phyloP scores from a whole-genome alignment of 2,888 invertebrate species.

The Drosophila falleni region DNA sequence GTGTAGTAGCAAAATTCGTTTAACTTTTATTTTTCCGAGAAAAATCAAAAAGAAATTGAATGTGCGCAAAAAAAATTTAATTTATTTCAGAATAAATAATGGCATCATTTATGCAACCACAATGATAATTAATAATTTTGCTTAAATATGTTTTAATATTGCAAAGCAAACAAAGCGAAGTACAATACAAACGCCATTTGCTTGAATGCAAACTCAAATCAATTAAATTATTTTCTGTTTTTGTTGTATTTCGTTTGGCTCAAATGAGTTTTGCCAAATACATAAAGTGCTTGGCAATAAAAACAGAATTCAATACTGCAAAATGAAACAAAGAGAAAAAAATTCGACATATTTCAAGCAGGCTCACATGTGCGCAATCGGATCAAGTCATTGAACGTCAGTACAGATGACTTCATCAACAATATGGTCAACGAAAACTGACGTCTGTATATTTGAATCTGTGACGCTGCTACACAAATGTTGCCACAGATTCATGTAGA shows the following conservation, averaged over 20 bases:
- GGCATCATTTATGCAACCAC: slow-evolving; percentile 32
- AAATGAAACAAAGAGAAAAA: slow-evolving; percentile 7
- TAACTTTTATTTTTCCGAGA: neutral
- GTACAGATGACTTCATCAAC: slow-evolving; percentile 66
- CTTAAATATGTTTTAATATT: slow-evolving; percentile 7
- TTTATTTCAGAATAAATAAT: slow-evolving; percentile 34
- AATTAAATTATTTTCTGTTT: slow-evolving; percentile 1
- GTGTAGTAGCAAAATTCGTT: neutral
- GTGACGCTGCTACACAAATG: slow-evolving; percentile 31
- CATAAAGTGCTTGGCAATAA: slow-evolving; percentile 40
- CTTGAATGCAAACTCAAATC: slow-evolving; percentile 51
- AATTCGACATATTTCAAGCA: slow-evolving; percentile 21
- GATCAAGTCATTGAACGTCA: slow-evolving; percentile 66
- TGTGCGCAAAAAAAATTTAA: slow-evolving; percentile 25
- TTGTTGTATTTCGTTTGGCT: slow-evolving; percentile 39
- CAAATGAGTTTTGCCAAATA: slow-evolving; percentile 54
- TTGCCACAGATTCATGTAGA: slow-evolving; percentile 20
- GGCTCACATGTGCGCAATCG: slow-evolving; percentile 39
- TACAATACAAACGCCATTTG: slow-evolving; percentile 39
- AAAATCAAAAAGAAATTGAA: slow-evolving; percentile 1
- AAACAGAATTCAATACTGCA: slow-evolving; percentile 29
- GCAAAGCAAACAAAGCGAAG: slow-evolving; percentile 19
- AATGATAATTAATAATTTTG: slow-evolving; percentile 34
- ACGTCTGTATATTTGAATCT: slow-evolving; percentile 49
- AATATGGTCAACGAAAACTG: slow-evolving; percentile 41